A percentile compares a stretch with the other conserved stretches of the same genome.
These are phyloP conservation scores for Andrena hattorfiana DNA, from an alignment of 2,888 invertebrate species.

Conservation along the genomic window DNA sequence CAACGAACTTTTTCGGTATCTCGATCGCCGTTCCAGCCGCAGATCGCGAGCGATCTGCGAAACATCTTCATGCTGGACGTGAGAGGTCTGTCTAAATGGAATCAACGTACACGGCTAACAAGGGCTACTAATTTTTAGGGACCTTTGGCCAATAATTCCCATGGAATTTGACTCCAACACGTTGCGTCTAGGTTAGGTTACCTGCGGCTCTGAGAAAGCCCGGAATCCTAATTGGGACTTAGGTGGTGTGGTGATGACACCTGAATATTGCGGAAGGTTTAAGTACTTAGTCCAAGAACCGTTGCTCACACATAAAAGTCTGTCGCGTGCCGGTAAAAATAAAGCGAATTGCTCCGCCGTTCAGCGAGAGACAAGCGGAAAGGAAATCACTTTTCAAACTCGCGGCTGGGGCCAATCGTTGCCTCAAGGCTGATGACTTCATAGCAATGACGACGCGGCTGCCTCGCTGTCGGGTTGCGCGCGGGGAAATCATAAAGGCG, in stretches of 20 bases:
- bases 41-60: conserved; percentile 36
- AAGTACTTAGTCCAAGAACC: background rate
- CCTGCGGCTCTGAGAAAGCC: no score
- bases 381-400: conserved; percentile 56
- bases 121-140: background rate
- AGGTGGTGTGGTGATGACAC: background rate
- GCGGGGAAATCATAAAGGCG: conserved; percentile 56
- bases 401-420: conserved; percentile 19
- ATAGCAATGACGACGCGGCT: conserved; percentile 50
- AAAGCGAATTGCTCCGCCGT: background rate
- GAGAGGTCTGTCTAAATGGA: background rate
- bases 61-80: conserved; percentile 11
- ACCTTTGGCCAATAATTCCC: background rate
- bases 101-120: conserved; percentile 11
- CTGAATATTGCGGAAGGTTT: background rate
- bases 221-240: no score
- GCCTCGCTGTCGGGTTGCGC: conserved; percentile 26
- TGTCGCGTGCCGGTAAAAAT: conserved; percentile 29
- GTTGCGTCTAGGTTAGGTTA: background rate
- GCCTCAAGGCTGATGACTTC: conserved; percentile 60
- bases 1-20: conserved; percentile 66
- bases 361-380: conserved; percentile 30
- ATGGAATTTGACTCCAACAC: background rate
- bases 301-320: background rate
- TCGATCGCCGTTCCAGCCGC: conserved; percentile 45